Evolutionary conservation across 2,113 vertebrate species (phyloP).

Genomic region (Boleophthalmus pectinirostris): DNA sequence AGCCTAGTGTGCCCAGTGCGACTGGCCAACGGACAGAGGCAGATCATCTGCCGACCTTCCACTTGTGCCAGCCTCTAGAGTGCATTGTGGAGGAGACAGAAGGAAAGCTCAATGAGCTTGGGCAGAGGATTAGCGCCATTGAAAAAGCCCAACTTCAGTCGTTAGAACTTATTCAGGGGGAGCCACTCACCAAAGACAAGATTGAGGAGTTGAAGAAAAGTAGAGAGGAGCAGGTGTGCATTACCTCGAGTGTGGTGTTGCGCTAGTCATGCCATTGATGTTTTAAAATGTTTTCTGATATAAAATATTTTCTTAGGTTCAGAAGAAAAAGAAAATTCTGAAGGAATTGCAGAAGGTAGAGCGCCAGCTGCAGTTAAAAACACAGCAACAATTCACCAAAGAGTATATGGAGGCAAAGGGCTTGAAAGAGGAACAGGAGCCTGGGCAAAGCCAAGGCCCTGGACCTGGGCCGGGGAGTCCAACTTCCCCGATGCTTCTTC

Average conservation of each 20-base stretch:
- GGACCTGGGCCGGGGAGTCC: constrained; percentile 71
- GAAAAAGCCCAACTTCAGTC: constrained; percentile 99
- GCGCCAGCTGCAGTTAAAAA: constrained; percentile 98
- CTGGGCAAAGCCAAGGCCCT: constrained; percentile 71
- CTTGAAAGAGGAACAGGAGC: constrained; percentile 84
- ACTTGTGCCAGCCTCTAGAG: constrained; percentile 97
- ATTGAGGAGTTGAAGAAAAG: constrained; percentile 99
- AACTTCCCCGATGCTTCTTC: constrained; percentile 38
- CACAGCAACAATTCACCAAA: constrained; percentile 99
- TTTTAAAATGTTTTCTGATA: background rate
- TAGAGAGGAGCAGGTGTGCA: constrained; percentile 90
- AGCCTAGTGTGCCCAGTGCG: constrained; percentile 76
- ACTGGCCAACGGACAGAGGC: constrained; percentile 78
- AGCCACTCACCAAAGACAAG: constrained; percentile 99
- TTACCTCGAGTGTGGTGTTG: background rate
- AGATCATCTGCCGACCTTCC: constrained; percentile 93
- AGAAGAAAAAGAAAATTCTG: constrained; percentile 99
- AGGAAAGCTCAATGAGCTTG: constrained; percentile 98
- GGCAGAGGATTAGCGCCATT: constrained; percentile 99
- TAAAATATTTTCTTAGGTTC: constrained; percentile 75
- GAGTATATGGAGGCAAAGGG: constrained; percentile 99
- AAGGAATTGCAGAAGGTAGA: constrained; percentile 99
- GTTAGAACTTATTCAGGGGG: constrained; percentile 98
- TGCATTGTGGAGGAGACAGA: constrained; percentile 99
- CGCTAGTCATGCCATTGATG: background rate